A percentile compares a stretch with the other conserved stretches of the same genome.
Evolutionary conservation across 35 echinoderm and acorn worm genomes (phyloP).

Genomic region (Apostichopus parvimensis): DNA sequence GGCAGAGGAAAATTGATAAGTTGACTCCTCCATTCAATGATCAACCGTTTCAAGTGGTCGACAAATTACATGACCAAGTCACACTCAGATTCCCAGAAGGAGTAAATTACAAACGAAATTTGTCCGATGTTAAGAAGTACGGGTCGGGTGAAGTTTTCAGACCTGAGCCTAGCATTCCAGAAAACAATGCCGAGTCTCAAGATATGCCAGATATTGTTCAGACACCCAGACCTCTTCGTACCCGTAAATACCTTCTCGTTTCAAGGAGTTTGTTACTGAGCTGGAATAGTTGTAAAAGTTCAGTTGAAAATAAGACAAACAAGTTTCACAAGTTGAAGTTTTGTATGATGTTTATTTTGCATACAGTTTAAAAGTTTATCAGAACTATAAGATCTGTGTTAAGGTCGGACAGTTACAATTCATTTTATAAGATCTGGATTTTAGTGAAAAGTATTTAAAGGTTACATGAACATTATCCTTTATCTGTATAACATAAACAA

Average conservation of each 20-base stretch:
- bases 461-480: no score
- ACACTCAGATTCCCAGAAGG: constrained; percentile 6
- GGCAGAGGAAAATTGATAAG: constrained; percentile 19
- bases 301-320: constrained; percentile 2
- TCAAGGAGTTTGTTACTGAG: not conserved
- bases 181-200: not conserved
- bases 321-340: not conserved
- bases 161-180: not conserved
- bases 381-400: no score
- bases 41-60: not conserved
- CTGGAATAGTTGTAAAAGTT: not conserved
- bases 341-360: no score
- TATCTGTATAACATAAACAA: no score
- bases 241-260: not conserved
- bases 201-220: not conserved
- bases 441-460: no score
- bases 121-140: constrained; percentile 3
- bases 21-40: constrained; percentile 18
- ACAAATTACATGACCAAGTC: constrained; percentile 7
- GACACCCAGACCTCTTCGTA: not conserved
- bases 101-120: constrained; percentile 16
- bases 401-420: no score
- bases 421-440: no score
- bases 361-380: no score
- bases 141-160: not conserved